A percentile compares a stretch with the other conserved stretches of the same genome.
Evolutionary conservation across 2,888 invertebrate genomes (phyloP).

Genomic region (Oxyteleia sp.): DNA sequence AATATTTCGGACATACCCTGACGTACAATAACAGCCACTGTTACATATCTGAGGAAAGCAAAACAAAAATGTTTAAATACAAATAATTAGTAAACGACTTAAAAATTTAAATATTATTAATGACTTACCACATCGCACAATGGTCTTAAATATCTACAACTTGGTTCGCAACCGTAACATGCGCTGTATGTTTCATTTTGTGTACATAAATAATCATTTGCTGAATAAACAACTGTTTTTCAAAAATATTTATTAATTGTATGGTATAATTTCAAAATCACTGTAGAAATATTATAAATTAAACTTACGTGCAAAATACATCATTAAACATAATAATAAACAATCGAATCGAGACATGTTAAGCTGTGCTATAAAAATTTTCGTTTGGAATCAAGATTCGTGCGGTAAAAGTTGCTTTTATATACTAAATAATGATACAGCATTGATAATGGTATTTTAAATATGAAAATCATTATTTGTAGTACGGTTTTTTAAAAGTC

Average conservation of each 20-base stretch:
- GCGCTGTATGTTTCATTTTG: constrained; percentile 50
- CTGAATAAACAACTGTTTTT: constrained; percentile 3
- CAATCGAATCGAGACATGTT: not conserved
- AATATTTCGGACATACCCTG: constrained; percentile 66
- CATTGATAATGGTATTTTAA: not conserved
- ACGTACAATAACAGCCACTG: constrained; percentile 60
- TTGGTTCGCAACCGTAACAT: constrained; percentile 35
- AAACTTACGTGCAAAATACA: not conserved
- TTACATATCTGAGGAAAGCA: constrained; percentile 48
- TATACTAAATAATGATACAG: not conserved
- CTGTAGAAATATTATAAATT: not conserved
- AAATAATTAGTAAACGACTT: not conserved
- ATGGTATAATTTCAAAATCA: not conserved
- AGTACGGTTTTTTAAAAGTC: constrained; percentile 3
- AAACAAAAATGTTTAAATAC: not conserved
- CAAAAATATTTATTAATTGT: not conserved
- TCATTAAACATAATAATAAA: not conserved
- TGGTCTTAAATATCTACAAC: constrained; percentile 17
- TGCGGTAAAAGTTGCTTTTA: not conserved
- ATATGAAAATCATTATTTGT: constrained; percentile 20
- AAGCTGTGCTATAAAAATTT: not conserved
- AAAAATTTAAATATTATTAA: not conserved
- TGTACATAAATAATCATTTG: constrained; percentile 38
- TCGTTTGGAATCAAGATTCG: not conserved
- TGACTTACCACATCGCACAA: constrained; percentile 31